Conservation (phyloP, 2,113 vertebrate genomes). For the Ailurus styani region DNA sequence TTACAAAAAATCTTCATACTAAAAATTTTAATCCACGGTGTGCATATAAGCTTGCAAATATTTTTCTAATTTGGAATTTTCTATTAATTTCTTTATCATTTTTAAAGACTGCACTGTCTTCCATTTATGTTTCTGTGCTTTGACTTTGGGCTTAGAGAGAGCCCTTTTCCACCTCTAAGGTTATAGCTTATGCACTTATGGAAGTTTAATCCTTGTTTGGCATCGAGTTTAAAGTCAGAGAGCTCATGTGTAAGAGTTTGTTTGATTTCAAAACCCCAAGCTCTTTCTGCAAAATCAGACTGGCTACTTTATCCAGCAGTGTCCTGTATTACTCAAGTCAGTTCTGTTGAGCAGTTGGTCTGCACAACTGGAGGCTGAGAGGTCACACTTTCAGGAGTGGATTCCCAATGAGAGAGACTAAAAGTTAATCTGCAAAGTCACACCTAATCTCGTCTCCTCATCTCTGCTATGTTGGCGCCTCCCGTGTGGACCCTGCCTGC, state of each 20-base stretch:
- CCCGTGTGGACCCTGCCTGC: background rate
- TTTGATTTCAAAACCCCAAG: background rate
- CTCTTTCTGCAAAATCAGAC: background rate
- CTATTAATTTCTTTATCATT: background rate
- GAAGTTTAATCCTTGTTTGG: background rate
- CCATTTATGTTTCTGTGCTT: background rate
- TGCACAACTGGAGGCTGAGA: background rate
- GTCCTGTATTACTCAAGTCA: background rate
- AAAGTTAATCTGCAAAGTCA: background rate
- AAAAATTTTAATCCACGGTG: background rate
- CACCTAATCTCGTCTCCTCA: background rate
- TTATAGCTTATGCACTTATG: background rate
- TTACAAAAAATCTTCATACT: background rate
- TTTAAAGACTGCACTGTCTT: background rate
- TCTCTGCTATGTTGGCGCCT: background rate
- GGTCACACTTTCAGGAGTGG: background rate
- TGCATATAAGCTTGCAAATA: background rate
- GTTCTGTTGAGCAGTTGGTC: background rate
- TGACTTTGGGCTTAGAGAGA: background rate
- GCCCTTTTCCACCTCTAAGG: background rate
- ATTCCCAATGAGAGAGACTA: background rate
- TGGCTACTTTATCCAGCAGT: background rate
- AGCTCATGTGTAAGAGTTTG: background rate
- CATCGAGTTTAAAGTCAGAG: background rate
- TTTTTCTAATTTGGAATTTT: background rate